phyloP scores from a whole-genome alignment of 2,113 vertebrate species.

The Labrus mixtus region DNA sequence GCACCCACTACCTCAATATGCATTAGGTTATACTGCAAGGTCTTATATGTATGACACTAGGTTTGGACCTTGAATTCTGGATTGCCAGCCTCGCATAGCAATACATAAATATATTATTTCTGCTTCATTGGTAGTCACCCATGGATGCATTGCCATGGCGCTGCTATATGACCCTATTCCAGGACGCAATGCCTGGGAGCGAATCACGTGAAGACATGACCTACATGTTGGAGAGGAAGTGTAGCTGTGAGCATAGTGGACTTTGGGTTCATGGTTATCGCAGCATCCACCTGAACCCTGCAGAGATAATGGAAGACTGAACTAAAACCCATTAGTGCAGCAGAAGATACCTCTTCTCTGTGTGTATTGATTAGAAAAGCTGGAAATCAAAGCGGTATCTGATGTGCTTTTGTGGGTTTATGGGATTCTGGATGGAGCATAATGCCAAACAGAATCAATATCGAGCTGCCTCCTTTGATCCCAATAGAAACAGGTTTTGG shows the following conservation, averaged over 20 bases:
- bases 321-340: constrained; percentile 6
- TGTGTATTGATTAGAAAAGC: constrained; percentile 47
- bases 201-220: constrained; percentile 35
- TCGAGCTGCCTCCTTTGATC: neutral
- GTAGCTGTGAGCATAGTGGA: constrained; percentile 12
- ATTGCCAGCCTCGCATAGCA: neutral
- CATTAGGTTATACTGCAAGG: neutral
- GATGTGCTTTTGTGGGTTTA: constrained; percentile 24
- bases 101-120: neutral
- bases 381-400: constrained; percentile 35
- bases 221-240: constrained; percentile 14
- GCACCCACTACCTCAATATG: neutral
- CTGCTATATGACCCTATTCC: constrained; percentile 15
- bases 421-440: constrained; percentile 3
- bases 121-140: constrained; percentile 23
- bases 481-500: neutral
- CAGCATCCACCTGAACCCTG: constrained; percentile 5
- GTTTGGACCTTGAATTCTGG: neutral
- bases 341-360: constrained; percentile 14
- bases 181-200: constrained; percentile 27
- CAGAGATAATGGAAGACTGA: constrained; percentile 2
- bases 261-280: constrained; percentile 18
- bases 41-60: neutral
- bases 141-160: constrained; percentile 12
- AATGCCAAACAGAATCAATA: constrained; percentile 14